These are phyloP conservation scores for Poeciliopsis presidionis DNA, from an alignment of 2,797 vertebrate species.

Conservation along the genomic window DNA sequence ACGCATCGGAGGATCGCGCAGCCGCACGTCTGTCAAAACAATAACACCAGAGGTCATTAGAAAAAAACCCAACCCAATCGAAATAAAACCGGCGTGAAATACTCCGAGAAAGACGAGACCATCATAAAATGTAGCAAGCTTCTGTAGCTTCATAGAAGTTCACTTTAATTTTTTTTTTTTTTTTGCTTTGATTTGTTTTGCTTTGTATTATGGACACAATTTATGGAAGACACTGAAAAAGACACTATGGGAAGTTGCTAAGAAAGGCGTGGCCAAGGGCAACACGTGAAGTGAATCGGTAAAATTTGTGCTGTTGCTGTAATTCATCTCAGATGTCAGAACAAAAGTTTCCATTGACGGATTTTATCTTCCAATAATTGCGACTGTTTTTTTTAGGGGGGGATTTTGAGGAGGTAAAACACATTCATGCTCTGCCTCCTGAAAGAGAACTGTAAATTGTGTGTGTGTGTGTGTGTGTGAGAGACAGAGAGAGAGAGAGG, in stretches of 20 bases:
- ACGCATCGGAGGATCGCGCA: background rate
- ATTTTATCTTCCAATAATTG: background rate
- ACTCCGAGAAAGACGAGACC: background rate
- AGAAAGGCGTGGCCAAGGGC: background rate
- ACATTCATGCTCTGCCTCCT: background rate
- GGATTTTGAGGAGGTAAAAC: background rate
- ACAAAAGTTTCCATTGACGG: background rate
- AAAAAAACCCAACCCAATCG: too few species aligned
- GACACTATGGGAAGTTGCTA: background rate
- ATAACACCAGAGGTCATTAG: too few species aligned
- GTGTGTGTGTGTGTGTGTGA: too few species aligned
- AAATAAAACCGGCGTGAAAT: background rate
- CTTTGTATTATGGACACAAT: constrained; percentile 32
- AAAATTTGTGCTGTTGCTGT: background rate
- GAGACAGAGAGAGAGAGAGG: too few species aligned
- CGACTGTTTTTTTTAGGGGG: too few species aligned
- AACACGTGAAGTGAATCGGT: background rate
- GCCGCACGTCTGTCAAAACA: background rate
- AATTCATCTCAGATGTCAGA: background rate
- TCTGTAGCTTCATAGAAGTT: constrained; percentile 4
- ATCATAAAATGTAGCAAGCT: constrained; percentile 21
- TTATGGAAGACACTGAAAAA: background rate
- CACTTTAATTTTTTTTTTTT: background rate
- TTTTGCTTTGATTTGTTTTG: constrained; percentile 2
- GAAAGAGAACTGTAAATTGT: background rate